Base-by-base conservation (phyloP, 2,797 vertebrate species). In the Holocentrus rufus region DNA sequence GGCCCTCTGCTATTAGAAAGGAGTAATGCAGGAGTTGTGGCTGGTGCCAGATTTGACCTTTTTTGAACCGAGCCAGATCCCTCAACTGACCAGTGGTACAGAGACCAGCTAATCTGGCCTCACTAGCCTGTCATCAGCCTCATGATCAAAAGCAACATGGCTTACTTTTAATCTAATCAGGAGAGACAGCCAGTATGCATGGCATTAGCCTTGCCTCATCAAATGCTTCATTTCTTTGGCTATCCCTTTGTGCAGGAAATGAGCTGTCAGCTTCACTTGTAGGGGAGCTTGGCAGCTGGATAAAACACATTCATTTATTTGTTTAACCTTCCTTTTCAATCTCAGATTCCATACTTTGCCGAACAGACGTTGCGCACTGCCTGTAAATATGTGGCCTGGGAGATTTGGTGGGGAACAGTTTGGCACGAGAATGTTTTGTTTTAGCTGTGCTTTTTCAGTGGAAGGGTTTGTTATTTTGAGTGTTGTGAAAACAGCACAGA, bases 341-440 rank as follows among this genome's bases (percentile, higher is more conserved):
- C 85, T 79, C 77, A 81, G 74, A 87, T 76, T 75, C 86, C 68
- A 72, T 69, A 74, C 75, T 74, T 83, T 77, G 64, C 68, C 5
- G 52, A 73, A 84, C 84, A 93, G 91, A 91, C 90, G 53, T 92
- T 90, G 87, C 89, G 81, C 79, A 89, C 87, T 83, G 76, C 76
- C 88, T 88, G 66, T 80, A 90, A 89, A 79, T 90, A 90, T 90
- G 89, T 72, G 68, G 50, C 82, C 85, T 83, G 69, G 47, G 80
- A 84, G 85, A 89, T 77, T 76, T 68, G 74, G 80, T 88, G 87
- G 87, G 78, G 67, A 78, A 72, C 85, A 25, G 58, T 80, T 85
- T 90, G 85, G 89, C 87, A 74, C 49, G 20, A 59, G 55, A 75
- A 54, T 27, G 74, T 63, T 76, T 69, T 75, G 61, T 81, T 83